Evolutionary conservation across 35 echinoderm and acorn worm species (phyloP).

Genomic region (Lytechinus pictus): DNA sequence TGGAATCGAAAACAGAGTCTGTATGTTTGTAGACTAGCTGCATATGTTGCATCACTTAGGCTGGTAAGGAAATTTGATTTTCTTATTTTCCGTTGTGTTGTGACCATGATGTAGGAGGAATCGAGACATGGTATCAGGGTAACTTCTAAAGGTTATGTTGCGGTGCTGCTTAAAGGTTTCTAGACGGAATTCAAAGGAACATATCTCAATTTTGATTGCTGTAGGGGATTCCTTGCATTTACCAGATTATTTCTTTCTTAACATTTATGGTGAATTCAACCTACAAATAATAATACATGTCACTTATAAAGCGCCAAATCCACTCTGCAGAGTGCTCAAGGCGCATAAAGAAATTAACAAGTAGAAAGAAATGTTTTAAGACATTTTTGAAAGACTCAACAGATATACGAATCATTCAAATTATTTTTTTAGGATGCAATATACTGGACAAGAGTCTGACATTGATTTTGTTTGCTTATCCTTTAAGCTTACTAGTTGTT

Average conservation of each 20-base stretch:
- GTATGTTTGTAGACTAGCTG: not conserved
- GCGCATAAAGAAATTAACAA: too few species aligned
- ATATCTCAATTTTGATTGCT: not conserved
- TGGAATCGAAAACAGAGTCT: not conserved
- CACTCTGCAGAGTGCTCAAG: too few species aligned
- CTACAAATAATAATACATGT: too few species aligned
- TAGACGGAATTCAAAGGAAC: not conserved
- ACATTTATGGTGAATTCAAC: too few species aligned
- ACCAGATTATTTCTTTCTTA: not conserved
- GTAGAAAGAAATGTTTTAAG: too few species aligned
- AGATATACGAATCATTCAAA: not conserved
- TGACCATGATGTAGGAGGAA: not conserved
- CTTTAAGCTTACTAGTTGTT: too few species aligned
- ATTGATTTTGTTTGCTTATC: too few species aligned
- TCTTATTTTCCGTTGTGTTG: not conserved
- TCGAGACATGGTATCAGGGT: not conserved
- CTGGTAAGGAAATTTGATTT: conserved; percentile 4
- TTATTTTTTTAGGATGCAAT: too few species aligned
- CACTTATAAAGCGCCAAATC: too few species aligned
- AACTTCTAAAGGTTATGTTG: not conserved
- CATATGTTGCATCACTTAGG: not conserved
- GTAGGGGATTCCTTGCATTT: not conserved
- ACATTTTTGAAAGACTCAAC: too few species aligned
- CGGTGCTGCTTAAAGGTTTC: not conserved
- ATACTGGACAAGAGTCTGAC: too few species aligned